Percentiles rank a stretch among this genome's conserved stretches.
Evolutionary conservation across 2,113 vertebrate species (phyloP).

Genomic region (Phyllostomus discolor): DNA sequence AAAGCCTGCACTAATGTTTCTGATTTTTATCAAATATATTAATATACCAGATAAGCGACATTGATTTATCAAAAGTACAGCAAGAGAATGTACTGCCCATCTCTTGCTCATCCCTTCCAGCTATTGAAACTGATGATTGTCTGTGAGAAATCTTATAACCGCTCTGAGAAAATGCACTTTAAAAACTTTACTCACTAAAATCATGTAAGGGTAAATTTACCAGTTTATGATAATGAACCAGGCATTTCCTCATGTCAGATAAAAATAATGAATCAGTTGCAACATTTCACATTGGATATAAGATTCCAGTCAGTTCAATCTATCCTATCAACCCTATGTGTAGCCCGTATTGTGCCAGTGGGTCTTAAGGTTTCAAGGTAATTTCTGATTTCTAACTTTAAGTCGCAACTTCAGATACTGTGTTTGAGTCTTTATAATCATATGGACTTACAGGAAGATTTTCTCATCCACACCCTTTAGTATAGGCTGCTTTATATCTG

Average conservation of each 20-base stretch:
- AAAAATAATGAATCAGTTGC: neutral
- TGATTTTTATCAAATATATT: neutral
- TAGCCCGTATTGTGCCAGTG: neutral
- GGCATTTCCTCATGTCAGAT: neutral
- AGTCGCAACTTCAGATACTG: neutral
- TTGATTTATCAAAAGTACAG: neutral
- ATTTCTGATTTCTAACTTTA: neutral
- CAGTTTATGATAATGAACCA: neutral
- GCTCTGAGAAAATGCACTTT: neutral
- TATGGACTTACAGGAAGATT: neutral
- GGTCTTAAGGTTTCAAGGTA: neutral
- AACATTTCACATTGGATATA: neutral
- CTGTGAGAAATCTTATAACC: neutral
- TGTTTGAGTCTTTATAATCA: neutral
- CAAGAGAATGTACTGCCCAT: neutral
- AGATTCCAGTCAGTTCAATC: neutral
- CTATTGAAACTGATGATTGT: neutral
- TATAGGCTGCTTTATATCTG: neutral
- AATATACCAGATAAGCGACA: neutral
- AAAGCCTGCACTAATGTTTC: neutral
- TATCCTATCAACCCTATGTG: neutral
- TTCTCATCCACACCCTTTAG: neutral
- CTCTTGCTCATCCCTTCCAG: neutral
- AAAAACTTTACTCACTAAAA: neutral
- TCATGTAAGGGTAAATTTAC: neutral